Evolutionary conservation across 2,113 vertebrate genomes (phyloP), one percentile per base, ranked within the genome.

Genomic region (Pseudorasbora parva): DNA sequence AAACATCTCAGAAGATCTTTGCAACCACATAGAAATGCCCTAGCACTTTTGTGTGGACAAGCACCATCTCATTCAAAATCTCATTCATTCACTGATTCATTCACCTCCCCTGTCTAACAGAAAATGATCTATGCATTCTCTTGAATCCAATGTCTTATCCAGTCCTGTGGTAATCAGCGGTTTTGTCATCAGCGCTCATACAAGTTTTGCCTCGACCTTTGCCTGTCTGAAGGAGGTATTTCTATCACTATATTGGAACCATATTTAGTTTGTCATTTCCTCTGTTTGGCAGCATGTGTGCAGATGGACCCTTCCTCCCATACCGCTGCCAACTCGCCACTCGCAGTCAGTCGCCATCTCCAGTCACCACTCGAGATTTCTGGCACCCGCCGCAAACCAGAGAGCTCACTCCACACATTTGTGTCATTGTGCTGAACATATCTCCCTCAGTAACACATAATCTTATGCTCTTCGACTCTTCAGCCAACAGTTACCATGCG

Each of bases 231-330:
- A 27, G 56, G 62, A 85, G 60, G 78, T 81, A 74, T 73, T 83
- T 81, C 81, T 57, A 68, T 85, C 37, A 66, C 81, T 75, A 76
- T 81, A 81, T 81, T 84, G 81, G 56, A 80, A 78, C 73, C 81
- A 82, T 68, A 84, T 78, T 86, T 84, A 75, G 80, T 81, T 73
- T 64, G 71, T 78, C 78, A 87, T 82, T 77, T 88, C 88, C 87
- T 89, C 72, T 85, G 75, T 72, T 88, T 87, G 72, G 78, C 59
- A 68, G 87, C 87, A 86, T 66, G 81, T 57, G 43, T 84, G 83
- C 77, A 83, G 83, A 91, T 83, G 82, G 88, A 88, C 87, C 89
- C 82, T 81, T 88, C 41, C 62, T 86, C 71, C 19, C 74, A 19
- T 78, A n/a, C 17, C n/a, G 21, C 54, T 85, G 86, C 86, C 83